Percentiles rank a stretch among this genome's conserved stretches.
These are phyloP conservation scores for Cheilosia vulpina DNA, from an alignment of 2,888 invertebrate genomes.

Conservation along the genomic window DNA sequence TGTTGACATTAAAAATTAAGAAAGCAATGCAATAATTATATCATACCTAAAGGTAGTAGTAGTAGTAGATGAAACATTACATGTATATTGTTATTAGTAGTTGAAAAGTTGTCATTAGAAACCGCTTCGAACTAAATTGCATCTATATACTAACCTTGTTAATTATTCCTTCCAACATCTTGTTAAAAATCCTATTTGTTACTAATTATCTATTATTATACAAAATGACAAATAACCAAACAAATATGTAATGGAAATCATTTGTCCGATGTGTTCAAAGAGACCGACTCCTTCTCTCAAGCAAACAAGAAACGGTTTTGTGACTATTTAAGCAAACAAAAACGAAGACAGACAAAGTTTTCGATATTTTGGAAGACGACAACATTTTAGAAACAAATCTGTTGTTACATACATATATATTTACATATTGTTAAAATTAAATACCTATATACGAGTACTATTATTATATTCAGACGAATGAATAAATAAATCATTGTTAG, in stretches of 20 bases:
- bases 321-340: constrained; percentile 5
- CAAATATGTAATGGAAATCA: not conserved
- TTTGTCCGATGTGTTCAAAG: constrained; percentile 54
- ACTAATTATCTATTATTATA: constrained; percentile 8
- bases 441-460: constrained; percentile 19
- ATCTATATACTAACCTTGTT: constrained; percentile 41
- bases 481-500: constrained; percentile 57
- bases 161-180: constrained; percentile 62
- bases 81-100: constrained; percentile 55
- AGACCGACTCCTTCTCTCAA: constrained; percentile 38
- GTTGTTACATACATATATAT: constrained; percentile 49
- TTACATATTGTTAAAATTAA: constrained; percentile 56
- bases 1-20: constrained; percentile 21
- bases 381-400: constrained; percentile 30
- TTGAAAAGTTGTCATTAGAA: constrained; percentile 56
- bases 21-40: constrained; percentile 42
- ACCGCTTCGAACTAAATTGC: constrained; percentile 40
- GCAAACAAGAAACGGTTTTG: constrained; percentile 29
- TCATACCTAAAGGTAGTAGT: not conserved
- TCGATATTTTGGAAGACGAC: constrained; percentile 3
- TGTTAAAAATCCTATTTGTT: constrained; percentile 45
- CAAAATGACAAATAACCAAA: constrained; percentile 30
- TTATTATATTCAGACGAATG: constrained; percentile 27
- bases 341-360: not conserved
- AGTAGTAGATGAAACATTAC: not conserved